Evolutionary conservation across 2,888 invertebrate species (phyloP), one percentile per base, ranked within the genome.

Genomic region (Trissolcus japonicus): DNA sequence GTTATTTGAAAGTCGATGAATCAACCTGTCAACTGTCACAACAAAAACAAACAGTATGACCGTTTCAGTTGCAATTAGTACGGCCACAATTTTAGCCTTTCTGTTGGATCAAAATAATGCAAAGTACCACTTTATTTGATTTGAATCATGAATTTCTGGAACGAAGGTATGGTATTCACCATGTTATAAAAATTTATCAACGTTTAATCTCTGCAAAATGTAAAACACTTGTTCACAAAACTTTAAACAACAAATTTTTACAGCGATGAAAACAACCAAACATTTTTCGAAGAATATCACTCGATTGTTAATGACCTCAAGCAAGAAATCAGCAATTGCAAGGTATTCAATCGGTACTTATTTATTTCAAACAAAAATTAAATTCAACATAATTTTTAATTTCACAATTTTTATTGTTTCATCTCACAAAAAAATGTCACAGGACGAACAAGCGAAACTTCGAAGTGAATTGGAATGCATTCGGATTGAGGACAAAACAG

Each of bases 371-470:
- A 43, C 25, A 25, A 25, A 25, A 25, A 25, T 25, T 25, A 25
- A 2, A 19, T 25, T 4, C 25, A 25, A 6, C 21, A 21, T 21
- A 21, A 21, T 4, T 21, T 21, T 21, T 21, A 21, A 21, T 21
- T 21, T 21, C 21, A 21, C 4, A 0, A 25, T 25, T 25, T 0
- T 25, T 4, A 25, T 25, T 25, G 6, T 25, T 25, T 25, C 4
- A 25, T 19, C 2, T 19, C 1, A 19, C 2, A 2, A 19, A 19
- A 19, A 14, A 48, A 48, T 43, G 6, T 72, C 59, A 9, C 40
- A 74, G 67, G 16, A 1, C 46, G 86, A 88, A 71, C 89, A 89
- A 77, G 75, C 71, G 25, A 81, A 79, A 62, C 81, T 88, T 17
- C 83, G 86, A 29, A 57, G 72, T 1, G 84, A 86, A 69, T 35